These are phyloP conservation scores for Trichacis sp. DNA, from an alignment of 2,888 invertebrate genomes.

Conservation along the genomic window DNA sequence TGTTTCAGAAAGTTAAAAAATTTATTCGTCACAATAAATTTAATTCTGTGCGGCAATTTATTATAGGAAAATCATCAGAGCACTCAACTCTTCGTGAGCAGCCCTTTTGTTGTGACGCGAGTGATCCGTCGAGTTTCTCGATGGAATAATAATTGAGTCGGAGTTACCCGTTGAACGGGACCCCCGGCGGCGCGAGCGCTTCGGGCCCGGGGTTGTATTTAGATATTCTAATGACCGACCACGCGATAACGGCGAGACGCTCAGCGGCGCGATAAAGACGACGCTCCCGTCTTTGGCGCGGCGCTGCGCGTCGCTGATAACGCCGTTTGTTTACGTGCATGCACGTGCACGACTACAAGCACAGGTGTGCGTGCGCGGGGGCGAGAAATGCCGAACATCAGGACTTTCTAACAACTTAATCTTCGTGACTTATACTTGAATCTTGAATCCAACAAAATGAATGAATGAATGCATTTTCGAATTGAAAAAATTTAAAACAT, in stretches of 20 bases:
- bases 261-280: slow-evolving; percentile 66
- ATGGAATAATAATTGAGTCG: slow-evolving; percentile 19
- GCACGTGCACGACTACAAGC: slow-evolving; percentile 24
- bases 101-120: no score
- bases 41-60: no score
- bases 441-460: no score
- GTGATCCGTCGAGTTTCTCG: no score
- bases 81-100: no score
- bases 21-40: no score
- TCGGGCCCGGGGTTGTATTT: slow-evolving; percentile 66
- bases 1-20: no score
- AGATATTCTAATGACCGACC: slow-evolving; percentile 69
- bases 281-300: slow-evolving; percentile 54
- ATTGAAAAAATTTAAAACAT: no score
- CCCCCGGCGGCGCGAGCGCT: slow-evolving; percentile 43
- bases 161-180: slow-evolving; percentile 46
- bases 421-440: no score
- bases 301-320: slow-evolving; percentile 68
- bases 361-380: slow-evolving; percentile 36
- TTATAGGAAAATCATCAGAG: no score
- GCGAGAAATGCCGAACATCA: not conserved
- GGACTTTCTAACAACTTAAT: slow-evolving; percentile 2
- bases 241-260: slow-evolving; percentile 67
- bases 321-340: slow-evolving; percentile 55
- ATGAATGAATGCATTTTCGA: no score